Conservation (phyloP, 2,888 invertebrate genomes). For the Ceriagrion tenellum region DNA sequence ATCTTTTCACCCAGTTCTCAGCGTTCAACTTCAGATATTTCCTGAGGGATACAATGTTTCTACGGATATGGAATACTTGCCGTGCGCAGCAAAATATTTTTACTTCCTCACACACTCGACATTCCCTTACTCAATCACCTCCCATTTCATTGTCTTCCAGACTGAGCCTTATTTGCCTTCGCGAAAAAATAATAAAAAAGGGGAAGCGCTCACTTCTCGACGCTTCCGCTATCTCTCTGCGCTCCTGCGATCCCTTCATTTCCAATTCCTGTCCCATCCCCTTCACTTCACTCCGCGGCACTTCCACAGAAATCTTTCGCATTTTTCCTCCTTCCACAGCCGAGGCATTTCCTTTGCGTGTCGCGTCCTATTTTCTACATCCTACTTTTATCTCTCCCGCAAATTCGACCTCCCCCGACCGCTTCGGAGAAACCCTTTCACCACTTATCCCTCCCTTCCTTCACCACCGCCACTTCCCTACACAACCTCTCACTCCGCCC, state of each 20-base stretch:
- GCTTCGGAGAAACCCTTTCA: slow-evolving; percentile 17
- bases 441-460: slow-evolving; percentile 5
- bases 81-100: background rate
- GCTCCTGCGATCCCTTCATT: background rate
- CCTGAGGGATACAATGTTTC: background rate
- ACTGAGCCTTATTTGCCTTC: background rate
- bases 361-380: slow-evolving; percentile 23
- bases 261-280: slow-evolving; percentile 30
- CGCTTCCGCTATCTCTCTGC: background rate
- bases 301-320: slow-evolving; percentile 38
- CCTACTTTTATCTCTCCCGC: background rate
- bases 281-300: background rate
- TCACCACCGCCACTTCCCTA: background rate
- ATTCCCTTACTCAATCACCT: background rate
- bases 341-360: slow-evolving; percentile 29
- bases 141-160: background rate
- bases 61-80: background rate
- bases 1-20: background rate
- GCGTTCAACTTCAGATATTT: background rate
- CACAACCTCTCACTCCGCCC: slow-evolving; percentile 13
- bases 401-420: background rate
- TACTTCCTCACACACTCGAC: background rate
- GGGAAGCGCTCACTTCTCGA: background rate
- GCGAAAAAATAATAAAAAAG: background rate
- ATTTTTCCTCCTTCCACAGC: background rate